These are phyloP conservation scores for Ornithoptera priamus DNA, from an alignment of 2,888 invertebrate genomes.

Conservation along the genomic window DNA sequence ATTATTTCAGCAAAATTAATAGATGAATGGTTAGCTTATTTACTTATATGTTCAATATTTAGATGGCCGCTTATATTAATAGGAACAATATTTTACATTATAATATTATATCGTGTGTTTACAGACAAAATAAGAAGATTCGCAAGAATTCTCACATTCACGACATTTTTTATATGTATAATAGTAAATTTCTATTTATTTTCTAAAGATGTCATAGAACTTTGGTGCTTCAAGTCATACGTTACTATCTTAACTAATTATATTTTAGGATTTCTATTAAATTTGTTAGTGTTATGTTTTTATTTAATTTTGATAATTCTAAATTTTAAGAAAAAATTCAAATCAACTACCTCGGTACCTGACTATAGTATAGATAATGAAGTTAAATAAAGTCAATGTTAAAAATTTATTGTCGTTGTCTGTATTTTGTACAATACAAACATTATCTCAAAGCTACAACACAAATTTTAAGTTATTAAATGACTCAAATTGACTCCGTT, in stretches of 20 bases:
- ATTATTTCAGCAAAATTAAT: slow-evolving; percentile 42
- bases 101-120: slow-evolving; percentile 55
- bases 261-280: slow-evolving; percentile 57
- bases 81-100: slow-evolving; percentile 57
- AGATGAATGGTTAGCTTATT: slow-evolving; percentile 47
- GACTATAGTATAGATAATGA: slow-evolving; percentile 32
- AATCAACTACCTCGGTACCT: slow-evolving; percentile 46
- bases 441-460: background rate
- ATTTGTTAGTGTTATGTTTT: slow-evolving; percentile 56
- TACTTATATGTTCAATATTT: slow-evolving; percentile 57
- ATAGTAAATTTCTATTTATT: slow-evolving; percentile 63
- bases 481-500: too few relatives aligned
- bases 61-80: slow-evolving; percentile 66
- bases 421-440: background rate
- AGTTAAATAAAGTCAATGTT: slow-evolving; percentile 3
- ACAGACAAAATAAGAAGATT: slow-evolving; percentile 62
- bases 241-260: slow-evolving; percentile 50
- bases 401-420: background rate
- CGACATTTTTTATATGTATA: slow-evolving; percentile 66
- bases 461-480: too few relatives aligned
- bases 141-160: slow-evolving; percentile 59
- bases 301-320: slow-evolving; percentile 57
- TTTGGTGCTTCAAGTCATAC: slow-evolving; percentile 56
- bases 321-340: slow-evolving; percentile 49
- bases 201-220: slow-evolving; percentile 57